phyloP scores from a whole-genome alignment of 2,797 vertebrate genomes.

The Malacoraja senta region DNA sequence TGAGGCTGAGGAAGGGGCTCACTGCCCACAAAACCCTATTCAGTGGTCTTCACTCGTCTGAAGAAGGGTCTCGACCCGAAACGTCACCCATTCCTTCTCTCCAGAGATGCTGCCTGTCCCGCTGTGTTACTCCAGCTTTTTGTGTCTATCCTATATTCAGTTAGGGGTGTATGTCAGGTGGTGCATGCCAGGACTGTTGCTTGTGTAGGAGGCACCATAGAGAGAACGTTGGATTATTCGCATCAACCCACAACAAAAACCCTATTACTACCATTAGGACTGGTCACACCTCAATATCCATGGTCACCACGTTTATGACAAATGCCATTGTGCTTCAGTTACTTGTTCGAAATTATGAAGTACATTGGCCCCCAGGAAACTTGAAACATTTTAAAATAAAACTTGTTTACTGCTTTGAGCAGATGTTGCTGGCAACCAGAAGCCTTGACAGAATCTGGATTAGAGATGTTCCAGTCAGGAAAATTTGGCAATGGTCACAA shows the following conservation, averaged over 20 bases:
- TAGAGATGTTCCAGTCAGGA: not conserved
- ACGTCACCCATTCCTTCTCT: no score
- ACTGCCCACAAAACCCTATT: not conserved
- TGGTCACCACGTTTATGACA: not conserved
- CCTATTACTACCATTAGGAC: not conserved
- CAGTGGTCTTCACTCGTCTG: not conserved
- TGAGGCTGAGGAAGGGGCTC: not conserved
- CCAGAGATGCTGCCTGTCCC: no score
- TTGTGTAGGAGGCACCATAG: not conserved
- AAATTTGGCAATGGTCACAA: not conserved
- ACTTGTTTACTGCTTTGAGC: not conserved
- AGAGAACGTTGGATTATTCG: not conserved
- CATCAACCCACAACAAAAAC: not conserved
- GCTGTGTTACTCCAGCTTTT: no score
- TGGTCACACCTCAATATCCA: not conserved
- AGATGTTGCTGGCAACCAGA: slow-evolving; percentile 1
- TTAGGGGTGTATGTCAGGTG: not conserved
- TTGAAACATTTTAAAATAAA: not conserved
- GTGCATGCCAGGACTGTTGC: not conserved
- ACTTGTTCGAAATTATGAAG: not conserved
- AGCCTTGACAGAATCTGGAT: not conserved
- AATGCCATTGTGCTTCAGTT: not conserved
- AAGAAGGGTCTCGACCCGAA: no score
- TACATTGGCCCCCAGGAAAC: not conserved
- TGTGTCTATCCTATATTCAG: not conserved